Evolutionary conservation across 1,140 invertebrate genomes (phyloP), one percentile per base, ranked within the genome.

Genomic region (Stegodyphus mimosarum): DNA sequence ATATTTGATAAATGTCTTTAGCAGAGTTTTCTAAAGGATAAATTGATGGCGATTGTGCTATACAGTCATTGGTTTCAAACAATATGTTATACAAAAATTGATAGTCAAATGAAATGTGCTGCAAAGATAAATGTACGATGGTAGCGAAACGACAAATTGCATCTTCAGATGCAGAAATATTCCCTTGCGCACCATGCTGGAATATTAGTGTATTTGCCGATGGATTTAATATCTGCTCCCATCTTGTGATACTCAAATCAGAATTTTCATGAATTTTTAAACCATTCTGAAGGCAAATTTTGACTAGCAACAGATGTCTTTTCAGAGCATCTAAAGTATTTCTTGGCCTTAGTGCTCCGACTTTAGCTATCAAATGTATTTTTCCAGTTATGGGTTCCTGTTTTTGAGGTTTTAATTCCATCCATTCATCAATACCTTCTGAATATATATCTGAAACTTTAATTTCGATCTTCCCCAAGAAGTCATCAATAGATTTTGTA

Each of bases 341-440:
- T 74, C 64, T 67, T 18, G 71, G 70, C 9, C 48, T 63, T 10
- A 17, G 13, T 0, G 17, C 71, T 74, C 33, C 80, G n/a, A 74
- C 15, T 53, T 74, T 74, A 6, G 60, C 49, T 64, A 71, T 15
- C 9, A 83, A n/a, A 66, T 74, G 80, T 15, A 83, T 33, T 7
- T 74, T 51, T 52, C 80, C 80, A 63, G 49, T 10, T 63, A 17
- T 7, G 7, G 2, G 3, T 63, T 17, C 2, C 53, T 66, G 50
- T 64, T 83, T 49, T 52, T 13, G 6, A 48, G 52, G 52, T 18
- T 66, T 67, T 67, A 15, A 17, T 15, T 13, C 11, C 17, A 67
- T 17, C 80, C 80, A 83, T 33, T 66, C 49, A 66, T 73, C 71
- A 66, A 73, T 48, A 7, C 80, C 80, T 83, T 83, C 80, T 51